phyloP scores from a whole-genome alignment of 2,888 invertebrate species.

The Neoaliturus tenellus region DNA sequence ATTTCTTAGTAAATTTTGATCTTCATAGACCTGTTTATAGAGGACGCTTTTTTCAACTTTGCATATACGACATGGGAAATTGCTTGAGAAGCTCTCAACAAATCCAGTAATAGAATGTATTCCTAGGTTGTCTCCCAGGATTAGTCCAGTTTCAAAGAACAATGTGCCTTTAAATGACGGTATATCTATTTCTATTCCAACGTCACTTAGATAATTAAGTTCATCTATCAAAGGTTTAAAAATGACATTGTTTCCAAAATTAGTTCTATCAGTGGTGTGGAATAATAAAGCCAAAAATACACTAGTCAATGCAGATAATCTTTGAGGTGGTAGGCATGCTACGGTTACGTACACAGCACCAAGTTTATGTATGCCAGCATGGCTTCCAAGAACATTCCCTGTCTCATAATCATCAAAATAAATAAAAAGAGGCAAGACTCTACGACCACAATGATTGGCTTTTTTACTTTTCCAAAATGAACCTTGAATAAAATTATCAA shows the following conservation, averaged over 20 bases:
- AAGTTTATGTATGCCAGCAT: slow-evolving; percentile 50
- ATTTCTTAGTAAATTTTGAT: neutral
- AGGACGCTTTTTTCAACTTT: neutral
- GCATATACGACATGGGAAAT: neutral
- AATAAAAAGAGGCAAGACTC: neutral
- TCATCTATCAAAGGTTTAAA: neutral
- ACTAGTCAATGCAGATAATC: neutral
- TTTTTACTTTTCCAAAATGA: neutral
- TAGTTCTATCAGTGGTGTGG: neutral
- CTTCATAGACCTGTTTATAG: neutral
- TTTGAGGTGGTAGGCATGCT: slow-evolving; percentile 43
- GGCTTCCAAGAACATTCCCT: slow-evolving; percentile 39
- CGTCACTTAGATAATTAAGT: neutral
- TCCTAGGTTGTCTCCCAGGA: neutral
- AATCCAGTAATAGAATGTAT: neutral
- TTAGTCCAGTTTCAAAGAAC: neutral
- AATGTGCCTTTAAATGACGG: neutral
- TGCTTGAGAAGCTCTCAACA: neutral
- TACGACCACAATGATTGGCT: neutral
- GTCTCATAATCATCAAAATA: neutral
- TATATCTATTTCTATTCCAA: neutral
- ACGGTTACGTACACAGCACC: slow-evolving; percentile 51
- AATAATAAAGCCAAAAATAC: neutral
- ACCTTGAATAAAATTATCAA: neutral
- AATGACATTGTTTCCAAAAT: neutral